Base-by-base conservation (phyloP, 2,113 vertebrate genomes). In the Cebus imitator region DNA sequence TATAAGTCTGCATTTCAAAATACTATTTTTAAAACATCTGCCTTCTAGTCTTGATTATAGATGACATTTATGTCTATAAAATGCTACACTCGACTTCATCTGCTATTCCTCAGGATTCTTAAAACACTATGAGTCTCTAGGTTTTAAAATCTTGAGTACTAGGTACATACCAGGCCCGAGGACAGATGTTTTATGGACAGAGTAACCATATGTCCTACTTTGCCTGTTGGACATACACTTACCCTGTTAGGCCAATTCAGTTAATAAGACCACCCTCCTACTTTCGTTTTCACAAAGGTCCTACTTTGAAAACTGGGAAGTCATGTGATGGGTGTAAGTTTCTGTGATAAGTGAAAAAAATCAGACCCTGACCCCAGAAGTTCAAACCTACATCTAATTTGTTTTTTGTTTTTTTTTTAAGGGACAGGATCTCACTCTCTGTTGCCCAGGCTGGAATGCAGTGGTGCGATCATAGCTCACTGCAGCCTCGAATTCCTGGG, bases 91-190 rank as follows among this genome's bases (percentile, higher is more conserved):
- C 76, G 57, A 86, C 37, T 86, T 82, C 57, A 95, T 61, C 13
- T 27, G 25, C 48, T 64, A 25, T 45, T 81, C 70, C 66, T 93
- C 23, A 57, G 25, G 27, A 81, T 61, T 89, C 83, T 61, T 80
- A 5, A 40, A 82, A 94, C 85, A 25, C 75, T 6, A 35, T 0
- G 9, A 37, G 21, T 93, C 75, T 87, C 21, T 43, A 78, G 68
- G 64, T 68, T 66, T 80, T 79, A 87, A 95, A 82, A 73, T 55
- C 66, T n/a, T n/a, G 27, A 93, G 87, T 55, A 95, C 10, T 43
- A 16, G 13, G 79, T 23, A 25, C 16, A 1, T 1, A 25, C 27
- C 9, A 48, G 70, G n/a, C 80, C 75, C n/a, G 52, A 23, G 73
- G 30, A 75, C 1, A 8, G 81, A 30, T 64, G 17, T 88, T 70